Evolutionary conservation across 2,113 vertebrate genomes (phyloP).

Genomic region (Eubucco bourcierii): DNA sequence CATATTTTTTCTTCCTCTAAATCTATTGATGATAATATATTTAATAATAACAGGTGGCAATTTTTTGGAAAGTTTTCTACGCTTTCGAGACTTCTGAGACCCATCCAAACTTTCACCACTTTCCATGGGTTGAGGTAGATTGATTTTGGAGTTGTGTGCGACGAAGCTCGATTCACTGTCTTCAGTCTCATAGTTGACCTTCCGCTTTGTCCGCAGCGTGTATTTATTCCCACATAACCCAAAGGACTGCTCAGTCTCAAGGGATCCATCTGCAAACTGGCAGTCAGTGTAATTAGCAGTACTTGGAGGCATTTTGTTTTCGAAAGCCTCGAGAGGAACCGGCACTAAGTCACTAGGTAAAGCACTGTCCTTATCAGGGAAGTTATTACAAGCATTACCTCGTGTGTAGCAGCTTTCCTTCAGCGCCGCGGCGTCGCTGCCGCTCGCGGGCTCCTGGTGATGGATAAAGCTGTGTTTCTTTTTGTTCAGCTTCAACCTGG

Average conservation of each 20-base stretch:
- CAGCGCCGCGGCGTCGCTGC: constrained; percentile 55
- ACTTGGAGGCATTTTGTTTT: constrained; percentile 76
- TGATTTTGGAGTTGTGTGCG: constrained; percentile 79
- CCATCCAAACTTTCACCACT: constrained; percentile 76
- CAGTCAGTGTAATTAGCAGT: constrained; percentile 71
- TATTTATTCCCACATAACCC: constrained; percentile 92
- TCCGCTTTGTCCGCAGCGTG: constrained; percentile 90
- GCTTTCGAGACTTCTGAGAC: constrained; percentile 85
- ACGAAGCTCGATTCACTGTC: constrained; percentile 83
- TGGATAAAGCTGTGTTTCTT: constrained; percentile 76
- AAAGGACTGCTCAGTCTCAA: constrained; percentile 80
- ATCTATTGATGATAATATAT: constrained; percentile 98
- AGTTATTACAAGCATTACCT: constrained; percentile 69
- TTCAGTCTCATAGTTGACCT: constrained; percentile 86
- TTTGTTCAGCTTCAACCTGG: constrained; percentile 85
- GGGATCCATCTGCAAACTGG: constrained; percentile 74
- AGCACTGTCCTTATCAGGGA: constrained; percentile 72
- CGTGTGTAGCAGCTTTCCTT: constrained; percentile 77
- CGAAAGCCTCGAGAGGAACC: constrained; percentile 72
- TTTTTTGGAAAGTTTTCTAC: constrained; percentile 88
- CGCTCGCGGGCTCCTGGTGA: constrained; percentile 68
- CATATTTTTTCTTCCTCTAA: constrained; percentile 99
- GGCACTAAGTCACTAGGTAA: constrained; percentile 74
- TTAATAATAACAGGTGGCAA: constrained; percentile 96
- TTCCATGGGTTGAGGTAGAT: constrained; percentile 73